Percentiles rank a stretch among this genome's conserved stretches.
Evolutionary conservation across 1,140 invertebrate species (phyloP).

Genomic region (Tetramorium simillimum): DNA sequence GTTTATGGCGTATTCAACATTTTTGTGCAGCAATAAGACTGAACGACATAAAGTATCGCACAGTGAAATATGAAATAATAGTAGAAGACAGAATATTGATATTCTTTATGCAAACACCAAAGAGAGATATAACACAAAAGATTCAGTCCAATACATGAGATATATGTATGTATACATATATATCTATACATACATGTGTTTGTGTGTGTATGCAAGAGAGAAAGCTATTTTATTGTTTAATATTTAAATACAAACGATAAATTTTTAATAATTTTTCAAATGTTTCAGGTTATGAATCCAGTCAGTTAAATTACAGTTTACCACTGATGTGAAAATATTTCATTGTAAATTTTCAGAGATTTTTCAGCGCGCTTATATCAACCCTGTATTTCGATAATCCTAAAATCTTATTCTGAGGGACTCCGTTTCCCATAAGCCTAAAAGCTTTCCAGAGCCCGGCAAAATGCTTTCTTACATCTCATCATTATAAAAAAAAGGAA

Average conservation of each 20-base stretch:
- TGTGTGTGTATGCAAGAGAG: background rate
- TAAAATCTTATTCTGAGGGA: background rate
- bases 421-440: background rate
- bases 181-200: no score
- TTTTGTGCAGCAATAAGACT: background rate
- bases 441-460: slow-evolving; percentile 14
- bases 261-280: no score
- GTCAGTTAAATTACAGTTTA: background rate
- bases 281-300: no score
- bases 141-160: background rate
- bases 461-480: background rate
- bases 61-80: slow-evolving; percentile 21
- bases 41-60: background rate
- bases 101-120: background rate
- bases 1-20: background rate
- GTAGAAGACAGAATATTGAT: slow-evolving; percentile 6
- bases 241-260: background rate
- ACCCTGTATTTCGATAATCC: background rate
- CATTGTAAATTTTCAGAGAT: background rate
- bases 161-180: background rate
- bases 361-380: background rate
- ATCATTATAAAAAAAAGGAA: background rate
- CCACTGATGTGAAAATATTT: background rate
- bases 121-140: background rate
- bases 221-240: background rate